These are phyloP conservation scores for Ceuthmochares aereus DNA, from an alignment of 2,113 vertebrate genomes.

Conservation along the genomic window DNA sequence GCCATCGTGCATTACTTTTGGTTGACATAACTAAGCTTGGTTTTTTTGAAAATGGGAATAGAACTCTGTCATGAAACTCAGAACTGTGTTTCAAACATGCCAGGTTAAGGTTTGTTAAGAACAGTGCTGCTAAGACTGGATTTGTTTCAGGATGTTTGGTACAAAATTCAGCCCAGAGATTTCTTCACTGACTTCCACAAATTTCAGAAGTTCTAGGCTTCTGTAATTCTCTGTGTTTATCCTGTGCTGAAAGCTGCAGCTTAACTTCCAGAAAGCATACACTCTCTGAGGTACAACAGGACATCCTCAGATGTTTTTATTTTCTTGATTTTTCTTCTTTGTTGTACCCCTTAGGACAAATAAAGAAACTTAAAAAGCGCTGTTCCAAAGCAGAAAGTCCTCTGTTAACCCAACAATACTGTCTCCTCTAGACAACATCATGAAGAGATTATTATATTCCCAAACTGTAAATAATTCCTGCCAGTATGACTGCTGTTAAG, in stretches of 20 bases:
- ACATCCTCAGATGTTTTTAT: neutral
- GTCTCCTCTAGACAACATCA: neutral
- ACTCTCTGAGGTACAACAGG: neutral
- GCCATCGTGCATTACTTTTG: neutral
- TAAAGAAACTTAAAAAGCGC: neutral
- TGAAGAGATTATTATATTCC: neutral
- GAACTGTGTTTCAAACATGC: neutral
- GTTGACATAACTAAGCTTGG: rapidly evolving
- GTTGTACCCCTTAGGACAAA: neutral
- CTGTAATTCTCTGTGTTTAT: neutral
- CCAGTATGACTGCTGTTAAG: neutral
- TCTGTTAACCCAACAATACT: neutral
- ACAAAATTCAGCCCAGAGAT: neutral
- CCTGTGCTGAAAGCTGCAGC: neutral
- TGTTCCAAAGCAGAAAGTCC: neutral
- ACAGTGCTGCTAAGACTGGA: neutral
- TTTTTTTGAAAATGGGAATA: neutral
- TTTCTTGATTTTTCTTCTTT: neutral
- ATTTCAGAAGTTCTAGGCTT: neutral
- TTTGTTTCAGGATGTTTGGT: neutral
- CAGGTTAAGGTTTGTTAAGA: neutral
- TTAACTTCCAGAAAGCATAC: neutral
- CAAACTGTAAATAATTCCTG: neutral
- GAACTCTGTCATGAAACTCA: neutral
- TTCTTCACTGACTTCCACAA: neutral